Evolutionary conservation across 2,888 invertebrate species (phyloP), one percentile per base, ranked within the genome.

Genomic region (Morpho achilles): DNA sequence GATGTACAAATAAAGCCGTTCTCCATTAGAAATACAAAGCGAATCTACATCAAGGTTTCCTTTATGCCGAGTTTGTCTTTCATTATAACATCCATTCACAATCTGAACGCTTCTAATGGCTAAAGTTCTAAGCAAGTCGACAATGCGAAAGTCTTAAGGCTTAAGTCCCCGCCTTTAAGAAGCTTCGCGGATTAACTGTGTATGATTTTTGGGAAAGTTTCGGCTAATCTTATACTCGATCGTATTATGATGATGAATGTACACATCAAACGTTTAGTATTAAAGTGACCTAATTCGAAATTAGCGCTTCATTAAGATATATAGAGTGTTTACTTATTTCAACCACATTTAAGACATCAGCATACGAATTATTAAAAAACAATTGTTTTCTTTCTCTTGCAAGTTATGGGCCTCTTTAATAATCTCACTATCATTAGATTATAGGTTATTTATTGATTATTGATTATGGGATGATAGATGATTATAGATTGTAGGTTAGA

Each of bases 71-170:
- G 9, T 46, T 46, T 46, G 46, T 46, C 46, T 16, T 16, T 46
- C 46, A 46, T 46, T 46, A 46, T 16, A 46, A 46, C 46, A 46
- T 7, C 46, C 8, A 16, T 46, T 46, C 46, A 52, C 56, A 50
- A 46, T 52, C 55, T 56, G 42, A 48, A 53, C 59, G 50, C 56
- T 43, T 44, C 56, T 58, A 57, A 63, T 54, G 54, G 59, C 50
- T 52, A 55, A 63, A 63, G 61, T 63, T 63, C 56, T 56, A 56
- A 57, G 59, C 52, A 52, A 50, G 52, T 32, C 58, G 58, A 61
- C 61, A 56, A 42, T 55, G 55, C 55, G 52, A 52, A 59, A 59
- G 58, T 49, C 52, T 57, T 57, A 57, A 57, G 53, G 51, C 52
- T 58, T 61, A 59, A 61, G 53, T 50, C 54, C 10, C 40, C 45